Evolutionary conservation across 2,797 vertebrate genomes (phyloP).

Genomic region (Champsocephalus gunnari): DNA sequence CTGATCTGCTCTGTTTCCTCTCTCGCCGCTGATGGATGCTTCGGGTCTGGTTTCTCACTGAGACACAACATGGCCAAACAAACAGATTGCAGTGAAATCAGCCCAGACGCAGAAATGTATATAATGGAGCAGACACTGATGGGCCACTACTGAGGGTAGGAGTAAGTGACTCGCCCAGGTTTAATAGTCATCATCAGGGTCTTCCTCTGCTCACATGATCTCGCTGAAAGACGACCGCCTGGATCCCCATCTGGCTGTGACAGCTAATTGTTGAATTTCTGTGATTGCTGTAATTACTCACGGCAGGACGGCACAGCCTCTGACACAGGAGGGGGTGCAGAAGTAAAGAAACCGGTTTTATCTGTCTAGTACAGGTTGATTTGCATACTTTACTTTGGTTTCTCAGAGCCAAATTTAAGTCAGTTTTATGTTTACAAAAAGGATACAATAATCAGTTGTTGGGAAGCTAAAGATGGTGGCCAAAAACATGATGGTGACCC

Average conservation of each 20-base stretch:
- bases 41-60: conserved; percentile 72
- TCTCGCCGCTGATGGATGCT: conserved; percentile 72
- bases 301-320: conserved; percentile 39
- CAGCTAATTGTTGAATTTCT: conserved; percentile 82
- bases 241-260: conserved; percentile 80
- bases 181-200: conserved; percentile 55
- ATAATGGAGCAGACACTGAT: conserved; percentile 62
- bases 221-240: conserved; percentile 72
- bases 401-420: neutral
- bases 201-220: conserved; percentile 68
- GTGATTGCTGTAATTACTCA: conserved; percentile 83
- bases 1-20: conserved; percentile 75
- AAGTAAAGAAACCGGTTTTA: conserved; percentile 31
- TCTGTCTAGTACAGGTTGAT: neutral
- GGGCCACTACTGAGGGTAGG: conserved; percentile 40
- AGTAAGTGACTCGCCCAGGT: conserved; percentile 57
- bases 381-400: neutral
- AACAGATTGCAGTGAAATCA: conserved; percentile 80
- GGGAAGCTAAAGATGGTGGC: neutral
- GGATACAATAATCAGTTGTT: neutral
- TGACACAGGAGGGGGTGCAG: neutral
- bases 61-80: conserved; percentile 80
- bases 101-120: conserved; percentile 67
- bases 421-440: neutral
- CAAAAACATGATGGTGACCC: neutral